These are phyloP conservation scores for Atlantisia rogersi DNA, from an alignment of 2,113 vertebrate genomes.

Conservation along the genomic window DNA sequence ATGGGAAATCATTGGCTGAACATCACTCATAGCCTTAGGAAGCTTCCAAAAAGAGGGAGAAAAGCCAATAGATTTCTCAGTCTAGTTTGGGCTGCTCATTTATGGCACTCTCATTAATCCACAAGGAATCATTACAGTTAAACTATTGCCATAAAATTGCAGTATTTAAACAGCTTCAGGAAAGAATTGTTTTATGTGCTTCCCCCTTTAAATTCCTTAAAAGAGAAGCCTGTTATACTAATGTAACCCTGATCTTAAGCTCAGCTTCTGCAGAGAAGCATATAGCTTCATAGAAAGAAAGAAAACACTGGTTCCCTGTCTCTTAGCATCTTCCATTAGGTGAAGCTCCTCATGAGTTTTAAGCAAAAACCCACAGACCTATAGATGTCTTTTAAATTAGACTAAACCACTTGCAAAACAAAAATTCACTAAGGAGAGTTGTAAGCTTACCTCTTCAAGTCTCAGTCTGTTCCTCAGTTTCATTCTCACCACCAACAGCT, in stretches of 20 bases:
- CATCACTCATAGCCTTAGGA: neutral
- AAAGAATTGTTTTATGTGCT: neutral
- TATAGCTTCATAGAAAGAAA: neutral
- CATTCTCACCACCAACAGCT: neutral
- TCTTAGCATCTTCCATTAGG: neutral
- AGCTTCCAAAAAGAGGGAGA: neutral
- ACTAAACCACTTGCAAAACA: neutral
- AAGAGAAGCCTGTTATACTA: neutral
- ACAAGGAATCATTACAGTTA: neutral
- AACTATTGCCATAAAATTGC: neutral
- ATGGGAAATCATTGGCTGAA: neutral
- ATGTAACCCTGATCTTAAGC: neutral
- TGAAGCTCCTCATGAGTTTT: neutral
- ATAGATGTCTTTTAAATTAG: neutral
- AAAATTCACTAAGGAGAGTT: neutral
- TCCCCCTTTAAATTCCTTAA: neutral
- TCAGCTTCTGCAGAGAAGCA: neutral
- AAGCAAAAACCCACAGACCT: neutral
- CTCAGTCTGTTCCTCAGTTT: neutral
- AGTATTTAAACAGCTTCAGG: neutral
- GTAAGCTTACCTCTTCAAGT: neutral
- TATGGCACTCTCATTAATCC: neutral
- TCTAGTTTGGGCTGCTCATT: neutral
- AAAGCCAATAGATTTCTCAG: neutral
- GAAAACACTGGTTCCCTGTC: neutral